Percentiles rank a stretch among this genome's conserved stretches.
Conservation (phyloP, 2,888 invertebrate species). For the Ecliptopera silaceata region DNA sequence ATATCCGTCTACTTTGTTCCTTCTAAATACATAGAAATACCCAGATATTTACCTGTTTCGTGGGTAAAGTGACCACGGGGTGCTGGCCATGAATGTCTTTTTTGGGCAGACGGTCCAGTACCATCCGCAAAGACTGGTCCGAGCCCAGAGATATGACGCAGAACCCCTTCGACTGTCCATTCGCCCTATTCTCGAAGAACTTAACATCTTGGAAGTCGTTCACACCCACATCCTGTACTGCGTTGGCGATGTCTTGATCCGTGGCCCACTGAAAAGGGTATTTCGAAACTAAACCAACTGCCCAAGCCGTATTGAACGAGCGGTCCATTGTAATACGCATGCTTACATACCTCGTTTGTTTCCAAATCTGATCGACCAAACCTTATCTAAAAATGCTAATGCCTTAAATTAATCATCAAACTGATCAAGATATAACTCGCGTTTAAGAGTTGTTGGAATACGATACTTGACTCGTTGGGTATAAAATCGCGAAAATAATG, state of each 20-base stretch:
- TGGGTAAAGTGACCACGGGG: constrained; percentile 97
- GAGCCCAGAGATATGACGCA: constrained; percentile 97
- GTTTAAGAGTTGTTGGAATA: background rate
- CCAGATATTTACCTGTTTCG: constrained; percentile 88
- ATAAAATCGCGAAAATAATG: background rate
- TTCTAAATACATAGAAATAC: background rate
- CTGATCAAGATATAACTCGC: constrained; percentile 1
- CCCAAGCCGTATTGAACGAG: constrained; percentile 42
- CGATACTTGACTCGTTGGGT: background rate
- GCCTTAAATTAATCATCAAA: constrained; percentile 8
- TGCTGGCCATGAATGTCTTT: constrained; percentile 97
- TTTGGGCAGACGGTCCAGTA: constrained; percentile 97
- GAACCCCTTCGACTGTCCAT: constrained; percentile 99
- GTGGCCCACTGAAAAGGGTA: constrained; percentile 95
- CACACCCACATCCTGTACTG: constrained; percentile 94
- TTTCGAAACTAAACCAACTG: constrained; percentile 60
- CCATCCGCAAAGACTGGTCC: constrained; percentile 93
- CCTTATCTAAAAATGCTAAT: constrained; percentile 6
- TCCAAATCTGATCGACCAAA: constrained; percentile 18
- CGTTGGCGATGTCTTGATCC: constrained; percentile 97
- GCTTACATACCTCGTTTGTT: constrained; percentile 45
- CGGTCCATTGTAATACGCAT: constrained; percentile 29
- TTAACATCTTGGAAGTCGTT: constrained; percentile 98
- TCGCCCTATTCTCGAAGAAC: constrained; percentile 99
- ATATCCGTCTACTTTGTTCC: too few relatives aligned